Evolutionary conservation across 2,888 invertebrate species (phyloP), one percentile per base, ranked within the genome.

Genomic region (Drosophila nr. medialis): DNA sequence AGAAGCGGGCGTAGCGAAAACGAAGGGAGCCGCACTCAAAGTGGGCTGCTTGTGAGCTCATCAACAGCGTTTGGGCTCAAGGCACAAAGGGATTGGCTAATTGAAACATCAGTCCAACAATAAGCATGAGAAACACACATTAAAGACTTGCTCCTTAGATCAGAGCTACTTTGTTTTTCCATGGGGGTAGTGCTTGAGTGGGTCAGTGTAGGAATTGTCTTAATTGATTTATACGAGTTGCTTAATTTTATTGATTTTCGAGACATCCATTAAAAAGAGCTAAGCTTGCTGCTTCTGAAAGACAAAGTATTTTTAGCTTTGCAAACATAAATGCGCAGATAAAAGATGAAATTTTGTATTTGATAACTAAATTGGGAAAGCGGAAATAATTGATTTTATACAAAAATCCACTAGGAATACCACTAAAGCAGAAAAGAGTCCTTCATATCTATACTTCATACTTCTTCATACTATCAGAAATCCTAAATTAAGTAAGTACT

Each of bases 1-100:
- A 63, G 50, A 62, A 72, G 77, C 81, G 77, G 80, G 77, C 80
- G 76, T 62, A 71, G 32, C 61, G 63, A 64, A 36, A 27, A 10
- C 55, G 38, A 62, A 71, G 77, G 77, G 61, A 61, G 56, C 56
- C 36, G 29, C 24, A 55, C 40, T 29, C 66, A 61, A 73, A 89
- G 85, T 85, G 89, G 87, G 85, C 61, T 68, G 87, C 74, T 72
- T 87, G 77, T 89, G 90, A 86, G 88, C 84, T 86, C 85, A 86
- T 85, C 85, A 81, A 27, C 64, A 45, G 36, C 54, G 49, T 61
- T 64, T 56, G 85, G 66, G 60, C 70, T 79, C 40, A 48, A 54
- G 24, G 45, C 45, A 60, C 56, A 67, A 55, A 81, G 83, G 83
- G 81, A 65, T 69, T 71, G 72, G 60, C 86, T 84, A 84, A 88